These are phyloP conservation scores for Petrolisthes cinctipes DNA, from an alignment of 2,888 invertebrate species.

Conservation along the genomic window DNA sequence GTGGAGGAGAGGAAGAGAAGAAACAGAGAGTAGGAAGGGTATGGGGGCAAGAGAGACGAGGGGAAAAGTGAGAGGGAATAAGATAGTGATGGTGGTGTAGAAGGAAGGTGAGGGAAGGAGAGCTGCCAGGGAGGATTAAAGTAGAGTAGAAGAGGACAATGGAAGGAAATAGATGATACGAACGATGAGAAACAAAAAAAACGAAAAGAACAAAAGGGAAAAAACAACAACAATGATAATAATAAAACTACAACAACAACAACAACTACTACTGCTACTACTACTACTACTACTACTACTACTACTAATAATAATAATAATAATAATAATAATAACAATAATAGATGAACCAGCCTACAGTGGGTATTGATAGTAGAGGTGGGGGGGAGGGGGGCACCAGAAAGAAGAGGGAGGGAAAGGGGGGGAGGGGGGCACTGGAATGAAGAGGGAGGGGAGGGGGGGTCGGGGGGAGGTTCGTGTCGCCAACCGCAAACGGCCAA, in stretches of 20 bases:
- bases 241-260: too few species aligned
- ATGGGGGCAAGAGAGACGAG: not conserved
- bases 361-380: not conserved
- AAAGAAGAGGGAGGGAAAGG: not conserved
- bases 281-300: too few species aligned
- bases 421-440: not conserved
- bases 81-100: conserved; percentile 34
- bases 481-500: conserved; percentile 4
- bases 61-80: conserved; percentile 24
- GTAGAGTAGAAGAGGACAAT: not conserved
- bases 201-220: too few species aligned
- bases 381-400: not conserved
- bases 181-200: not conserved
- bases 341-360: not conserved
- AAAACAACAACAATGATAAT: too few species aligned
- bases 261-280: too few species aligned
- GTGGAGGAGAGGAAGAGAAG: not conserved
- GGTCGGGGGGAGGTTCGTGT: not conserved
- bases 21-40: not conserved
- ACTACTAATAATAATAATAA: too few species aligned
- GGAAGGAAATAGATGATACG: not conserved
- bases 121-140: not conserved
- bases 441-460: not conserved
- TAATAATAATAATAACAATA: too few species aligned
- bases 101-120: not conserved